Evolutionary conservation across 2,888 invertebrate species (phyloP).

Genomic region (Adineta ricciae): DNA sequence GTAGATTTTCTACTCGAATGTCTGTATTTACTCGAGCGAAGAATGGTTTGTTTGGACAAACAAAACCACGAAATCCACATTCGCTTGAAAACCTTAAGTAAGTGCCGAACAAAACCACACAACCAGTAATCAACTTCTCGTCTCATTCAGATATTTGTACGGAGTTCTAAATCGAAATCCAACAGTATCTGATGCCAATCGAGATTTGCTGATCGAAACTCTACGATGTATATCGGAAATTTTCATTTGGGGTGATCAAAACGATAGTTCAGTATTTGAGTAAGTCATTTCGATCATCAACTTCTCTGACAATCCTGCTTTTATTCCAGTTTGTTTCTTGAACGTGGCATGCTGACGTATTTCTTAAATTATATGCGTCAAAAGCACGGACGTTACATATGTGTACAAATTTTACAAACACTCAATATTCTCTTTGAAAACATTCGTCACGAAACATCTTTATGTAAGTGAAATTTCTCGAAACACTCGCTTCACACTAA

Average conservation of each 20-base stretch:
- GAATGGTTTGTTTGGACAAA: neutral
- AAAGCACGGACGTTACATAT: slow-evolving; percentile 88
- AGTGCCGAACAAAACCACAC: neutral
- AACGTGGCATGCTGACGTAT: slow-evolving; percentile 96
- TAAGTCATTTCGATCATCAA: slow-evolving; percentile 55
- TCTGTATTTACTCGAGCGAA: slow-evolving; percentile 8
- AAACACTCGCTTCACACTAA: neutral
- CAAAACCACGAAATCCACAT: slow-evolving; percentile 29
- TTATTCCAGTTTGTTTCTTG: slow-evolving; percentile 88
- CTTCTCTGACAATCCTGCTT: slow-evolving; percentile 34
- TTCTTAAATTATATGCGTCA: slow-evolving; percentile 94
- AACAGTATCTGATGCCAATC: slow-evolving; percentile 75
- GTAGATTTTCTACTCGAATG: neutral
- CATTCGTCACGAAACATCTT: slow-evolving; percentile 91
- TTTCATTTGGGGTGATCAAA: slow-evolving; percentile 99
- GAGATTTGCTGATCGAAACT: slow-evolving; percentile 87
- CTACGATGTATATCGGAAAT: slow-evolving; percentile 93
- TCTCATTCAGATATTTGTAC: slow-evolving; percentile 28
- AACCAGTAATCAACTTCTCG: neutral
- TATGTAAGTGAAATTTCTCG: slow-evolving; percentile 74
- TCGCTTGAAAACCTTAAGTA: slow-evolving; percentile 34
- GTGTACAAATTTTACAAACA: slow-evolving; percentile 92
- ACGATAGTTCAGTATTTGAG: slow-evolving; percentile 99
- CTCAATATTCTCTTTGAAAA: slow-evolving; percentile 98
- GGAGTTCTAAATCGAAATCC: slow-evolving; percentile 31